Percentiles rank a stretch among this genome's conserved stretches.
These are phyloP conservation scores for Lithophane semibrunnea DNA, from an alignment of 2,888 invertebrate genomes.

Conservation along the genomic window DNA sequence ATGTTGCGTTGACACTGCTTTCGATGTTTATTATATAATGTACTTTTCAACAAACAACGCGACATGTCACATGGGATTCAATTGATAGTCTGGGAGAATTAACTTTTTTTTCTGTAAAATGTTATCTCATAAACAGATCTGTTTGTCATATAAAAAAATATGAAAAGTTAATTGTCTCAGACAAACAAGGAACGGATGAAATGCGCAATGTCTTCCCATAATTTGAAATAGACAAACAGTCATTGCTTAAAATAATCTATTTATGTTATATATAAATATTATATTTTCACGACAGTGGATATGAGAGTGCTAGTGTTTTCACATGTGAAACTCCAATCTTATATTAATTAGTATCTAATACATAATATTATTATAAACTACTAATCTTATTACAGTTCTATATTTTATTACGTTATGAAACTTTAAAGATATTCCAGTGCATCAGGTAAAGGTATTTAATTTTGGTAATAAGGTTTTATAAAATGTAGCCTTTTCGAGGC, in stretches of 20 bases:
- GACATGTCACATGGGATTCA: conserved; percentile 84
- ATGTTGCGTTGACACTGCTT: conserved; percentile 79
- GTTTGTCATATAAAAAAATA: conserved; percentile 18
- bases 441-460: conserved; percentile 84
- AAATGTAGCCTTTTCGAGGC: conserved; percentile 85
- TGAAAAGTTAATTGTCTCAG: conserved; percentile 84
- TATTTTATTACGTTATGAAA: conserved; percentile 82
- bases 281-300: conserved; percentile 86
- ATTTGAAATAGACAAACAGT: conserved; percentile 87
- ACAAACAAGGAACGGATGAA: conserved; percentile 90
- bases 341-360: conserved; percentile 87
- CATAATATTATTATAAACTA: conserved; percentile 86
- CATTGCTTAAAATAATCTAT: conserved; percentile 89
- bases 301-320: conserved; percentile 91
- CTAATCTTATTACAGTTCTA: conserved; percentile 85
- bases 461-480: conserved; percentile 80
- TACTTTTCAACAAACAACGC: conserved; percentile 71
- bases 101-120: conserved; percentile 69
- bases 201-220: conserved; percentile 91
- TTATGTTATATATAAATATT: conserved; percentile 85
- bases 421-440: conserved; percentile 85
- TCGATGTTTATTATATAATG: conserved; percentile 57
- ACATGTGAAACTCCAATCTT: conserved; percentile 90
- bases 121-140: conserved; percentile 1
- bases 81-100: conserved; percentile 83